phyloP scores from a whole-genome alignment of 2,113 vertebrate genomes.

The Anthoscopus minutus region DNA sequence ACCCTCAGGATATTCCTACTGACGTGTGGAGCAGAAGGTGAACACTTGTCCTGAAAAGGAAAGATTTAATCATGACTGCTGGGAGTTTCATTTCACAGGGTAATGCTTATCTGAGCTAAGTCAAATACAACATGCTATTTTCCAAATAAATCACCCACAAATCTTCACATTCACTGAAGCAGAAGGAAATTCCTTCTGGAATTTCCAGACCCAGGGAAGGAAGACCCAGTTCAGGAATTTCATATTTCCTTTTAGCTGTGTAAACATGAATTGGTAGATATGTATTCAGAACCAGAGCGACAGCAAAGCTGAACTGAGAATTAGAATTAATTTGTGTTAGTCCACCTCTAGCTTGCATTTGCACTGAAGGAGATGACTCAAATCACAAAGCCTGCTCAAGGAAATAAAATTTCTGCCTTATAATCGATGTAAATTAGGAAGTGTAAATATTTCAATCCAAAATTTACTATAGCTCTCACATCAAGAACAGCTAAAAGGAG shows the following conservation, averaged over 20 bases:
- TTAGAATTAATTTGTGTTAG: neutral
- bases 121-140: neutral
- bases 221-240: neutral
- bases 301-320: neutral
- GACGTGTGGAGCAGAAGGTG: neutral
- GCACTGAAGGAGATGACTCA: neutral
- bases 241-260: neutral
- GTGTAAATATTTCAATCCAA: neutral
- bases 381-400: neutral
- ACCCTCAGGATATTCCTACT: neutral
- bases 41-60: neutral
- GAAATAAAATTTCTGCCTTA: neutral
- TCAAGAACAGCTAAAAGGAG: neutral
- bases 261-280: neutral
- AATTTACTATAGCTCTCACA: neutral
- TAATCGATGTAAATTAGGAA: neutral
- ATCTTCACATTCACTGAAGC: neutral
- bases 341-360: neutral
- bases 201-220: no score
- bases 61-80: neutral
- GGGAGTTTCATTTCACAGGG: neutral
- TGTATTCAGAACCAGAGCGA: neutral
- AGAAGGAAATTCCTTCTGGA: neutral
- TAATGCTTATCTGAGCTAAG: neutral
- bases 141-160: neutral